Percentiles rank a stretch among this genome's conserved stretches.
Evolutionary conservation across 2,113 vertebrate species (phyloP).

Genomic region (Oryzias javanicus): DNA sequence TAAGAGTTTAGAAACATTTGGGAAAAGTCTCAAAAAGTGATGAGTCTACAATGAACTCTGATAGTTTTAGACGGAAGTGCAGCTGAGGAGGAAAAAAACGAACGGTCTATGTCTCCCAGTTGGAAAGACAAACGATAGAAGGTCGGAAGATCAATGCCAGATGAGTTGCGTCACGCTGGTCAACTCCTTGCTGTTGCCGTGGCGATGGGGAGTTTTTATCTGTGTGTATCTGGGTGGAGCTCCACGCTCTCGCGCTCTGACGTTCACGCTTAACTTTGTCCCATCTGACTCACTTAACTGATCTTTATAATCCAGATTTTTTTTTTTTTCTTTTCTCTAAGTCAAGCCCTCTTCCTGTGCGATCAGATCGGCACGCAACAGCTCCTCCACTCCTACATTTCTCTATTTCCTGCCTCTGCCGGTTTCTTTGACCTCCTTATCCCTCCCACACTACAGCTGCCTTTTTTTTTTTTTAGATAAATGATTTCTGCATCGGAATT

Average conservation of each 20-base stretch:
- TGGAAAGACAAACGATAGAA: conserved; percentile 5
- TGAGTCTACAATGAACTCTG: background rate
- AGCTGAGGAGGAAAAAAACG: conserved; percentile 6
- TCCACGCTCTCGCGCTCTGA: background rate
- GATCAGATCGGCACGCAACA: background rate
- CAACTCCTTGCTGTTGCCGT: conserved; percentile 24
- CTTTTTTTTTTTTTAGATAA: background rate
- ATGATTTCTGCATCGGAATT: too few species aligned
- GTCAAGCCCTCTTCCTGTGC: conserved; percentile 24
- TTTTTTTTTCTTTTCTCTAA: conserved; percentile 1
- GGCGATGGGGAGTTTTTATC: conserved; percentile 44
- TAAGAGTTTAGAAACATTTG: background rate
- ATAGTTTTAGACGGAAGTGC: background rate
- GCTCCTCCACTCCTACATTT: background rate
- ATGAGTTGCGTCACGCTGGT: conserved; percentile 28
- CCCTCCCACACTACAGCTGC: background rate
- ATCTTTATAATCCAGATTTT: background rate
- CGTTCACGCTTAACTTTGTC: background rate
- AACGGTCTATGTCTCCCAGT: conserved; percentile 2
- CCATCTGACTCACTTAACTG: background rate
- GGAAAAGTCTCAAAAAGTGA: background rate
- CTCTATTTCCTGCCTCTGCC: background rate
- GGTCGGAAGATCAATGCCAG: conserved; percentile 11
- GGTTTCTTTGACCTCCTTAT: background rate
- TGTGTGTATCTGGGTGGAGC: conserved; percentile 35